Evolutionary conservation across 2,888 invertebrate species (phyloP).

Genomic region (Lathronympha strigana): DNA sequence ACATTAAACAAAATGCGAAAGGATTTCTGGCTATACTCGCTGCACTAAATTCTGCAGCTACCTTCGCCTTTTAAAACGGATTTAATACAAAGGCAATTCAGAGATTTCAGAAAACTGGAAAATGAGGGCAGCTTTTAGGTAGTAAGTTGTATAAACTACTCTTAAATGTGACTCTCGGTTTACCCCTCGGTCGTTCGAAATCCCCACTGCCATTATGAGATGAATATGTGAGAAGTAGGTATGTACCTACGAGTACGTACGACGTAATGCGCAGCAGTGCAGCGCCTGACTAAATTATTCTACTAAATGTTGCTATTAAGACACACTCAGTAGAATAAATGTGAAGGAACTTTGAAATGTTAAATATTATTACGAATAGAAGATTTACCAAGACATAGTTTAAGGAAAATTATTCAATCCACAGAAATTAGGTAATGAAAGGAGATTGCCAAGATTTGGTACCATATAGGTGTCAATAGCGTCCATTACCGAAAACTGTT

Average conservation of each 20-base stretch:
- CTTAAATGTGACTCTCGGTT: slow-evolving; percentile 2
- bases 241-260: no score
- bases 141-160: slow-evolving; percentile 8
- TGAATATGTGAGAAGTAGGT: not conserved
- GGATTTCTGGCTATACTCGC: no score
- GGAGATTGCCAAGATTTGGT: no score
- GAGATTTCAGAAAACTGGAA: not conserved
- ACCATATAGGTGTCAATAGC: no score
- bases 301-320: slow-evolving; percentile 8
- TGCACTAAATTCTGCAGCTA: slow-evolving; percentile 26
- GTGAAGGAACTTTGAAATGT: slow-evolving; percentile 8
- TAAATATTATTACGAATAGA: no score
- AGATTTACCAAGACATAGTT: no score
- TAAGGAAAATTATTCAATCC: no score
- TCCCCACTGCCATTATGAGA: slow-evolving; percentile 10
- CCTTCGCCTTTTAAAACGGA: slow-evolving; percentile 9
- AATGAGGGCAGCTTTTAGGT: slow-evolving; percentile 8
- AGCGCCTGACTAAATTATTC: slow-evolving; percentile 36
- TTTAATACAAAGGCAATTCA: not conserved
- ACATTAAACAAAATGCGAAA: no score
- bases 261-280: not conserved
- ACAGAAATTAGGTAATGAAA: no score
- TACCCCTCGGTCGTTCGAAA: slow-evolving; percentile 12
- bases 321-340: slow-evolving; percentile 8
- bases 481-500: no score